Conservation (phyloP, 2,888 invertebrate species). For the Perizoma affinitatum region DNA sequence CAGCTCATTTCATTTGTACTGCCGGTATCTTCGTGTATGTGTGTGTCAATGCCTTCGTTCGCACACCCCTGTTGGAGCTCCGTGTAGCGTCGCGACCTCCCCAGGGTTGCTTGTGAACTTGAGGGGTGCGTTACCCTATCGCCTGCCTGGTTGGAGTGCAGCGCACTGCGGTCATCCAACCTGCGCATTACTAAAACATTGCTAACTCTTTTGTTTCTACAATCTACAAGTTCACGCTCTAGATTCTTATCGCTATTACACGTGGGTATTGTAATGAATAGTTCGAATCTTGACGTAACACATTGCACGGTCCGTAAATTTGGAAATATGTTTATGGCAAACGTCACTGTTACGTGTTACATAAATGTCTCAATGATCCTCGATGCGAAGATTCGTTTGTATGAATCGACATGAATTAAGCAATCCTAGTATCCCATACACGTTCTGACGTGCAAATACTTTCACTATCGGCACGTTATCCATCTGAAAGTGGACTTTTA, state of each 20-base stretch:
- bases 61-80: slow-evolving; percentile 46
- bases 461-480: slow-evolving; percentile 34
- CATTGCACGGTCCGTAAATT: slow-evolving; percentile 39
- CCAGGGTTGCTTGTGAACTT: slow-evolving; percentile 74
- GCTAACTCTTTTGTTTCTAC: slow-evolving; percentile 31
- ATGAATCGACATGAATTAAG: slow-evolving; percentile 16
- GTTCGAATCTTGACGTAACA: slow-evolving; percentile 43
- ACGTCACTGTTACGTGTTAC: slow-evolving; percentile 10
- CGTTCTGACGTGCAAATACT: slow-evolving; percentile 26
- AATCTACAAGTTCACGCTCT: slow-evolving; percentile 40
- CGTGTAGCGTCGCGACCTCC: slow-evolving; percentile 55
- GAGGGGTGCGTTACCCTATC: slow-evolving; percentile 80
- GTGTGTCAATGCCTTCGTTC: slow-evolving; percentile 50
- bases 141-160: slow-evolving; percentile 42
- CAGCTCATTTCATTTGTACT: slow-evolving; percentile 48
- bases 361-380: slow-evolving; percentile 12
- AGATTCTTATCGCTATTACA: slow-evolving; percentile 39
- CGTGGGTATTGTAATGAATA: slow-evolving; percentile 38
- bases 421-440: slow-evolving; percentile 18
- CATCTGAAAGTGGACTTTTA: slow-evolving; percentile 26
- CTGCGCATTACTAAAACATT: slow-evolving; percentile 42
- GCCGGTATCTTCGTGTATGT: slow-evolving; percentile 47
- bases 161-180: slow-evolving; percentile 58
- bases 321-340: slow-evolving; percentile 24
- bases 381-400: slow-evolving; percentile 9